These are phyloP conservation scores for Anabacerthia variegaticeps DNA, from an alignment of 2,797 vertebrate species.

Conservation along the genomic window DNA sequence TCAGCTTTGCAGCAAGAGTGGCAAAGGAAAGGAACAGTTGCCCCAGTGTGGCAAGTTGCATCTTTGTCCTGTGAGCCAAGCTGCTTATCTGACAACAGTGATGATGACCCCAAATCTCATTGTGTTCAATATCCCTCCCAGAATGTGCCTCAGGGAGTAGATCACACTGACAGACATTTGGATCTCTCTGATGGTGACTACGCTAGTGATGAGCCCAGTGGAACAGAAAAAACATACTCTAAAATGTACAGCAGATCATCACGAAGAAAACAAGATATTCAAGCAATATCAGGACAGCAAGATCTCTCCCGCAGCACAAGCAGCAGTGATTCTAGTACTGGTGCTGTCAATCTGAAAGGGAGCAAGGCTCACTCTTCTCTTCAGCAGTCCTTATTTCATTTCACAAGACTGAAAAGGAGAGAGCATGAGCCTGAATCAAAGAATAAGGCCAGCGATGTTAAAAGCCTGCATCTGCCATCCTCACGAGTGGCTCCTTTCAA, in stretches of 20 bases:
- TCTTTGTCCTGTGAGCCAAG: slow-evolving; percentile 7
- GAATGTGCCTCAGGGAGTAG: background rate
- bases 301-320: background rate
- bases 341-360: background rate
- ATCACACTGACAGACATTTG: background rate
- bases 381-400: background rate
- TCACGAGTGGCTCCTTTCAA: background rate
- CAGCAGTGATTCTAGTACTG: slow-evolving; percentile 42
- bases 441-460: background rate
- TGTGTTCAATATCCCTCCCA: slow-evolving; percentile 19
- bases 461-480: background rate
- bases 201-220: slow-evolving; percentile 70
- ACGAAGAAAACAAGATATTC: background rate
- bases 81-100: background rate
- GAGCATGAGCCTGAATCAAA: background rate
- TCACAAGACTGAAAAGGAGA: background rate
- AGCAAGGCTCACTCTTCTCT: background rate
- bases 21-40: background rate
- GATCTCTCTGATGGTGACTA: slow-evolving; percentile 70
- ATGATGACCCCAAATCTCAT: slow-evolving; percentile 34
- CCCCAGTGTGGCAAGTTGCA: background rate
- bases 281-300: background rate
- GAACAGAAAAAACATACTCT: background rate
- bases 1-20: background rate
- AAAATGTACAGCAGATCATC: background rate